phyloP scores from a whole-genome alignment of 2,113 vertebrate genomes.

The Psammodynastes pulverulentus region DNA sequence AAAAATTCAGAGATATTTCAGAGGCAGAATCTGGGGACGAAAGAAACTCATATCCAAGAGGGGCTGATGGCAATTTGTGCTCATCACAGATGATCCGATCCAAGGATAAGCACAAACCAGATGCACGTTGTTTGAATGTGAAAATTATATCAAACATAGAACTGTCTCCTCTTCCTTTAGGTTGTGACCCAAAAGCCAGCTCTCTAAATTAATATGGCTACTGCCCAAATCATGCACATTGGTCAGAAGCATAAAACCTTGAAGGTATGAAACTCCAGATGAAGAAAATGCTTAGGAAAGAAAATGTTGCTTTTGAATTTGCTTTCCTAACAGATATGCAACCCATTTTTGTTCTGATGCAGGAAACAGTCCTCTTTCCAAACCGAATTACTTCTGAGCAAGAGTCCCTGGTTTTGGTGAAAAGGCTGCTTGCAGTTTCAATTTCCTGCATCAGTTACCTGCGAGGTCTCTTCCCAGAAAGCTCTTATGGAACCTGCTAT shows the following conservation, averaged over 20 bases:
- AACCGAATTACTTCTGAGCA: slow-evolving; percentile 49
- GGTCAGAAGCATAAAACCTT: slow-evolving; percentile 40
- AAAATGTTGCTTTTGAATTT: neutral
- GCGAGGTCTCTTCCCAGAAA: slow-evolving; percentile 75
- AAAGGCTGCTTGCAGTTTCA: slow-evolving; percentile 69
- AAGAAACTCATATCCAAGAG: neutral
- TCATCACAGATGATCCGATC: neutral
- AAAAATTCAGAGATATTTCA: neutral
- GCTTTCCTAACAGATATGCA: neutral
- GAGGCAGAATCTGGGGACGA: neutral
- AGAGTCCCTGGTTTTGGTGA: slow-evolving; percentile 70
- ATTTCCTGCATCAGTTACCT: slow-evolving; percentile 74
- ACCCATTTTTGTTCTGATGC: slow-evolving; percentile 13
- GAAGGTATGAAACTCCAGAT: slow-evolving; percentile 58
- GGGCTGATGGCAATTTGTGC: neutral
- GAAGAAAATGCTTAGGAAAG: neutral
- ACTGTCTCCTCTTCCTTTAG: slow-evolving; percentile 32
- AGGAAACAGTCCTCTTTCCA: slow-evolving; percentile 60
- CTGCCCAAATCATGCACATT: slow-evolving; percentile 49
- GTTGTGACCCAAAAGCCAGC: slow-evolving; percentile 33
- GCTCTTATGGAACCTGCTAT: slow-evolving; percentile 67
- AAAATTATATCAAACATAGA: neutral
- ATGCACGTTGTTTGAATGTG: neutral
- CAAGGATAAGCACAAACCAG: neutral
- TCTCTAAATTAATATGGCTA: slow-evolving; percentile 56